A percentile compares a stretch with the other conserved stretches of the same genome.
Conservation (phyloP, 2,797 vertebrate genomes). For the Falco novaeseelandiae region DNA sequence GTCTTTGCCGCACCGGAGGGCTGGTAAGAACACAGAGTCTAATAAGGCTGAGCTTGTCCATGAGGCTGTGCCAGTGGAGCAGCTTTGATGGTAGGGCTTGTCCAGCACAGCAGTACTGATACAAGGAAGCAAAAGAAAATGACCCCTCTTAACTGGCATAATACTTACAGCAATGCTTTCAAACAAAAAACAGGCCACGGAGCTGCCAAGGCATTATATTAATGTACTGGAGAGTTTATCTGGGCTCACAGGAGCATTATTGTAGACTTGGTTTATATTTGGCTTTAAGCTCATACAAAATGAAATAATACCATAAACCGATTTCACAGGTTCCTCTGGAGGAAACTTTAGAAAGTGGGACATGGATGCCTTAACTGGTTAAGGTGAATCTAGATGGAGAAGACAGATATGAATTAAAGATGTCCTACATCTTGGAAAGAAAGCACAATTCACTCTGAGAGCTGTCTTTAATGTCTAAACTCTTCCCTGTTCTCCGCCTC, state of each 20-base stretch:
- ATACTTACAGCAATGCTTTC: background rate
- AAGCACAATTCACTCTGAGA: background rate
- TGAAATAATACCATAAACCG: constrained; percentile 38
- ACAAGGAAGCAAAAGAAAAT: background rate
- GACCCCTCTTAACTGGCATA: background rate
- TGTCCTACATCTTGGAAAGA: background rate
- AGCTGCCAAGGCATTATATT: constrained; percentile 1
- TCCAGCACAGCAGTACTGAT: background rate
- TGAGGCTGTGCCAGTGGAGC: background rate
- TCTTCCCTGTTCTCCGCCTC: background rate
- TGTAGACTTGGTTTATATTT: constrained; percentile 45
- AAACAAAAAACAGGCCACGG: background rate
- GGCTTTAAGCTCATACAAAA: constrained; percentile 39
- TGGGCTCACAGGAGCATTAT: constrained; percentile 23
- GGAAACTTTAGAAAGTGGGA: constrained; percentile 42
- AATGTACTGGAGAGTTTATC: background rate
- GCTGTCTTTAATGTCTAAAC: background rate
- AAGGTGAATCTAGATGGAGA: constrained; percentile 23
- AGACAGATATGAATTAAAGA: background rate
- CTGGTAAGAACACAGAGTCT: background rate
- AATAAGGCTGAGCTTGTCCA: background rate
- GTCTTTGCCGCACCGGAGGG: background rate
- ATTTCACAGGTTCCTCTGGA: constrained; percentile 51
- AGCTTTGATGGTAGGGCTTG: background rate
- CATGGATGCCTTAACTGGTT: constrained; percentile 27